Base-by-base conservation (phyloP, 2,888 invertebrate species). In the Morinoia aosen region DNA sequence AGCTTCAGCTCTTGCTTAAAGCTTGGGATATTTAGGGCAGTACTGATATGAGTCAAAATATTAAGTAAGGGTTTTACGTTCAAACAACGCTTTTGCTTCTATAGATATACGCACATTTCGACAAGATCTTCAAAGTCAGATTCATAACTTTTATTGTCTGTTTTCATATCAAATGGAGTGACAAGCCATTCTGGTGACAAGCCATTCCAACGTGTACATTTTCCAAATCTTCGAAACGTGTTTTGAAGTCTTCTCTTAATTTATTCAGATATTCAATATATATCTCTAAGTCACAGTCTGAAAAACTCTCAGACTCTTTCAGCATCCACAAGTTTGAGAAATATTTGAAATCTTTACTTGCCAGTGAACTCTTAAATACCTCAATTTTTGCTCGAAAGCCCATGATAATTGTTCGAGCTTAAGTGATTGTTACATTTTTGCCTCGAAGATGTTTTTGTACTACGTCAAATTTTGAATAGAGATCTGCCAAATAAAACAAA, bases 381-480 rank as follows among this genome's bases (percentile, higher is more conserved):
- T 48, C 48, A 48, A 48, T 48, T 48, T 48, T 48, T 48, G 48
- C 48, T 48, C 5, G 48, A 48, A 48, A 48, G 48, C 48, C 48
- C 5, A 48, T 48, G 48, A 48, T 48, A 48, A 48, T 48, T 48
- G 48, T 48, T 48, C 48, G 48, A 48, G 48, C 48, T 2, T 48
- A 5, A 48, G 5, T 48, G 48, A 48, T 48, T 48, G 2, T 48
- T 48, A 48, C 48, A 48, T 48, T 48, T 48, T 48, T 2, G 48
- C 48, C 48, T 48, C n/a, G 48, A 48, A 48, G 5, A 48, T 4
- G 95, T 33, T 58, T 76, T 94, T 95, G 95, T 95, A 95, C 40
- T 40, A 94, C 76, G 58, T 95, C 7, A 58, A 95, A 93, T 93
- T 95, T 93, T 94, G 94, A 95, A 95, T 95, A 95, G 39, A 95